phyloP scores from a whole-genome alignment of 2,113 vertebrate genomes.

The Brienomyrus longianalis region DNA sequence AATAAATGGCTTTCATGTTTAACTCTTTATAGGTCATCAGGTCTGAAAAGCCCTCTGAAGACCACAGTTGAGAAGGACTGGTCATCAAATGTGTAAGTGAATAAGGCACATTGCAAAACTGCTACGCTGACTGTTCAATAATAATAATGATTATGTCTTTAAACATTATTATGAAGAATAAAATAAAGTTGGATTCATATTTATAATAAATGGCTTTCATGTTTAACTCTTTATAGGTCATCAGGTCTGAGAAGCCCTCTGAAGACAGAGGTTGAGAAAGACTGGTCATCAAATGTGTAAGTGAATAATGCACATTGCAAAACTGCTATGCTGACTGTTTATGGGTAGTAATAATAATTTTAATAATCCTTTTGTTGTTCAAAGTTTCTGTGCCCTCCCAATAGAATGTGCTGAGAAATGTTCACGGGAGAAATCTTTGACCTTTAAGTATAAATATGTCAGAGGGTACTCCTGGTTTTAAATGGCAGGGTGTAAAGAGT shows the following conservation, averaged over 20 bases:
- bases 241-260: background rate
- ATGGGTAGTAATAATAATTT: background rate
- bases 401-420: background rate
- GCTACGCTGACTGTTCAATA: background rate
- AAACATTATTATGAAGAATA: background rate
- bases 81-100: background rate
- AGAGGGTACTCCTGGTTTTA: background rate
- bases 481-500: background rate
- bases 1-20: background rate
- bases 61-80: background rate
- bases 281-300: background rate
- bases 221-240: background rate
- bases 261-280: background rate
- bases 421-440: background rate
- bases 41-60: background rate
- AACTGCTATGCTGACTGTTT: background rate
- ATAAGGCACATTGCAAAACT: background rate
- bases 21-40: background rate
- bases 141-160: background rate
- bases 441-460: background rate
- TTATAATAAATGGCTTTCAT: background rate
- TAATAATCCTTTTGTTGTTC: background rate
- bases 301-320: background rate
- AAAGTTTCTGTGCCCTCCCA: background rate
- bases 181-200: background rate